A percentile compares a stretch with the other conserved stretches of the same genome.
Conservation (phyloP, 35 echinoderm and acorn worm species). For the Apostichopus californicus region DNA sequence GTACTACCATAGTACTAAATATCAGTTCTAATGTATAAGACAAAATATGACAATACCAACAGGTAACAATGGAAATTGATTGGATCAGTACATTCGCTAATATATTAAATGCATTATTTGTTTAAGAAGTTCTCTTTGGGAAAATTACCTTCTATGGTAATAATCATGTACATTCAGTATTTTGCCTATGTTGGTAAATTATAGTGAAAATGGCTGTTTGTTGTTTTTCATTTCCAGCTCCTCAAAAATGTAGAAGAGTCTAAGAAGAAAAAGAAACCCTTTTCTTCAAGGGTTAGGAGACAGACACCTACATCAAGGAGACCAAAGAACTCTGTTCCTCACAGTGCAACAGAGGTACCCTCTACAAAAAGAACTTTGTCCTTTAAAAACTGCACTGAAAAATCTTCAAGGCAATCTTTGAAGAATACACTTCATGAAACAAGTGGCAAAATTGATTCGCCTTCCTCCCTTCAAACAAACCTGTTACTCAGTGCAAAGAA, state of each 20-base stretch:
- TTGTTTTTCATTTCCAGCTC: not conserved
- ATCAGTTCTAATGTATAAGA: no score
- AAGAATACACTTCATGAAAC: no score
- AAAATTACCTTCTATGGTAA: not conserved
- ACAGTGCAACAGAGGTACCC: not conserved
- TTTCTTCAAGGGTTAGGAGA: not conserved
- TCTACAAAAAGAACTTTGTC: slow-evolving; percentile 4
- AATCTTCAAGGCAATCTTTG: not conserved
- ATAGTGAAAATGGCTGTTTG: not conserved
- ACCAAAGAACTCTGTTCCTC: not conserved
- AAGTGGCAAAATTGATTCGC: no score
- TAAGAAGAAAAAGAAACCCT: slow-evolving; percentile 17
- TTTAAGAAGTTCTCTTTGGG: not conserved
- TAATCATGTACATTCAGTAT: no score
- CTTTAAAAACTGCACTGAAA: not conserved
- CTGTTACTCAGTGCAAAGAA: no score
- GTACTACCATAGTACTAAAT: no score
- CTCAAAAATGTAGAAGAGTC: slow-evolving; percentile 26
- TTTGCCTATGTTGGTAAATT: no score
- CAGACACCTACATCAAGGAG: slow-evolving; percentile 11
- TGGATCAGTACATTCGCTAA: no score
- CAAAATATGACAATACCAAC: no score
- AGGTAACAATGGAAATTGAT: no score
- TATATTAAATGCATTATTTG: no score
- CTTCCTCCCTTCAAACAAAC: no score